Evolutionary conservation across 2,113 vertebrate species (phyloP).

Genomic region (Odontophorus gujanensis): DNA sequence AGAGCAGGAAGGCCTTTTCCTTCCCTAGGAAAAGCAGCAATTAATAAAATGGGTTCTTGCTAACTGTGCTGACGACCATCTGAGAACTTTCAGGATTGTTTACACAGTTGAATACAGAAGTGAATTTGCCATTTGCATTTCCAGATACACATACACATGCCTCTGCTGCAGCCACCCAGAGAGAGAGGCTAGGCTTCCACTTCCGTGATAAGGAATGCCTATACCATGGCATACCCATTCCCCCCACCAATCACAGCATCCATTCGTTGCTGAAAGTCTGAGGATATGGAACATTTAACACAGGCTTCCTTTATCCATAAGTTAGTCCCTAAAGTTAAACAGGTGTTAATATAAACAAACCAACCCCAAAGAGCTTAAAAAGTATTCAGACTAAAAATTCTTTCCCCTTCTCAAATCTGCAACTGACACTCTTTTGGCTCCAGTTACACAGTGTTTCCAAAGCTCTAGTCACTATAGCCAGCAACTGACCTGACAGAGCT

Average conservation of each 20-base stretch:
- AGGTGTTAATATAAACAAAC: slow-evolving; percentile 72
- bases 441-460: neutral
- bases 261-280: neutral
- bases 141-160: neutral
- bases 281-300: slow-evolving; percentile 22
- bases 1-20: neutral
- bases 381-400: slow-evolving; percentile 55
- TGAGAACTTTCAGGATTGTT: neutral
- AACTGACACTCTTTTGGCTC: slow-evolving; percentile 36
- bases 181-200: neutral
- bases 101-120: neutral
- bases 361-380: slow-evolving; percentile 55
- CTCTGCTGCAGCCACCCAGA: neutral
- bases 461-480: neutral
- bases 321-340: slow-evolving; percentile 58
- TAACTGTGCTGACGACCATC: neutral
- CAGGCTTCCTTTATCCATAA: slow-evolving; percentile 58
- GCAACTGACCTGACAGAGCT: neutral
- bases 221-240: neutral
- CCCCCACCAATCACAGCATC: neutral
- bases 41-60: neutral
- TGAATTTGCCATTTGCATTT: neutral
- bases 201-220: neutral
- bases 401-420: slow-evolving; percentile 59
- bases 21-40: neutral